These are phyloP conservation scores for Scaptomyza montana DNA, from an alignment of 1,140 invertebrate genomes.

Conservation along the genomic window DNA sequence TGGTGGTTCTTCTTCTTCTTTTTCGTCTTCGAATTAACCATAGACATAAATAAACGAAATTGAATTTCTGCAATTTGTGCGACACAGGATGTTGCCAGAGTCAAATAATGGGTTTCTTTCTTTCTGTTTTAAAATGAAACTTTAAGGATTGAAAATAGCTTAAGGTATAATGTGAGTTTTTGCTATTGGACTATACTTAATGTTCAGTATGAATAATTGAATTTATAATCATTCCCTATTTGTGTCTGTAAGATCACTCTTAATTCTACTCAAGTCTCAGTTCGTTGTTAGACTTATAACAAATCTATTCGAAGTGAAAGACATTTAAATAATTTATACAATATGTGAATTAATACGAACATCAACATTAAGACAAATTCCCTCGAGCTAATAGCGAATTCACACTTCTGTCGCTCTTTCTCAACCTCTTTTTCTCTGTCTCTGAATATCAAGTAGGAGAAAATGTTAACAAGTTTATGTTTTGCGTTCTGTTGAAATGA, in stretches of 20 bases:
- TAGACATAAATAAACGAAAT: constrained; percentile 72
- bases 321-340: not conserved
- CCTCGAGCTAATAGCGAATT: not conserved
- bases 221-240: too few relatives aligned
- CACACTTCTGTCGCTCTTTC: not conserved
- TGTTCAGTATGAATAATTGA: too few relatives aligned
- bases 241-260: too few relatives aligned
- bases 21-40: constrained; percentile 76
- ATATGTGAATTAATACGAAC: not conserved
- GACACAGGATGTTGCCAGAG: constrained; percentile 1
- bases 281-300: not conserved
- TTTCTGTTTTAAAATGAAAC: not conserved
- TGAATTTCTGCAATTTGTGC: constrained; percentile 61
- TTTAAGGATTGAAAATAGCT: not conserved
- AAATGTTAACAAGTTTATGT: not conserved
- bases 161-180: too few relatives aligned
- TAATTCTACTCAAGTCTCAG: not conserved
- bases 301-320: too few relatives aligned
- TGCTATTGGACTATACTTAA: too few relatives aligned
- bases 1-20: constrained; percentile 21
- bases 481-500: constrained; percentile 14
- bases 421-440: not conserved
- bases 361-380: not conserved
- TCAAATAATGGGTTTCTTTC: not conserved
- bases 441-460: not conserved